Evolutionary conservation across 2,888 invertebrate genomes (phyloP).

Genomic region (Drosophila silvestris): DNA sequence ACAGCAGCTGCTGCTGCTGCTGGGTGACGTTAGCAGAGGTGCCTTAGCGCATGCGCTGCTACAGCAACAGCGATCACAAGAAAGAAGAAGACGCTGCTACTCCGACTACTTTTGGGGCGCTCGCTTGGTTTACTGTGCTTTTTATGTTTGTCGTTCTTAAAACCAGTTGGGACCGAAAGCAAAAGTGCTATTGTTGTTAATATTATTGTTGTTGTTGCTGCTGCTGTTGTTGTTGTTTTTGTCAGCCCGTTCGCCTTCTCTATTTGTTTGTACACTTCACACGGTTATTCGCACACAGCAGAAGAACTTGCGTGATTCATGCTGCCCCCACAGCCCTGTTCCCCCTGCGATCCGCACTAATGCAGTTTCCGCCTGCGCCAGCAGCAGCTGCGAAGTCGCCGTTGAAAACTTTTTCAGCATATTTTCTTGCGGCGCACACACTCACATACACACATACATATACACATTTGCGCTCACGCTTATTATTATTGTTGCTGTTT

Average conservation of each 20-base stretch:
- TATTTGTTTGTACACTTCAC: conserved; percentile 64
- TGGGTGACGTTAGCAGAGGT: conserved; percentile 30
- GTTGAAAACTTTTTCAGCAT: conserved; percentile 74
- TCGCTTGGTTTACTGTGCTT: conserved; percentile 49
- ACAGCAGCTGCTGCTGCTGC: conserved; percentile 15
- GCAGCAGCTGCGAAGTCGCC: conserved; percentile 61
- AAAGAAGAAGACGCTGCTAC: conserved; percentile 34
- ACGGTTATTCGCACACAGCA: conserved; percentile 61
- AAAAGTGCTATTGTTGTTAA: conserved; percentile 79
- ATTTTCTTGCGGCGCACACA: conserved; percentile 59
- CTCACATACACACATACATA: conserved; percentile 19
- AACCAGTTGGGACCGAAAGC: conserved; percentile 83
- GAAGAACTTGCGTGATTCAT: conserved; percentile 75
- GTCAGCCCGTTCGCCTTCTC: conserved; percentile 52
- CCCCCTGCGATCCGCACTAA: conserved; percentile 47
- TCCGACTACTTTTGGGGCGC: conserved; percentile 43
- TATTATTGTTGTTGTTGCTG: conserved; percentile 33
- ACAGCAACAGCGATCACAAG: conserved; percentile 42
- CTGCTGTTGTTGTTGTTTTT: conserved; percentile 29
- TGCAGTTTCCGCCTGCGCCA: conserved; percentile 76
- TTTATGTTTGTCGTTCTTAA: conserved; percentile 57
- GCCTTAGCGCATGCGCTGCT: conserved; percentile 57
- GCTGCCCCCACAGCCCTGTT: conserved; percentile 35
- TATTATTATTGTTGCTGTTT: conserved; percentile 32
- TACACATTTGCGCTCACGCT: conserved; percentile 28